Base-by-base conservation (phyloP, 2,888 invertebrate species). In the Oconnorella tubifera region DNA sequence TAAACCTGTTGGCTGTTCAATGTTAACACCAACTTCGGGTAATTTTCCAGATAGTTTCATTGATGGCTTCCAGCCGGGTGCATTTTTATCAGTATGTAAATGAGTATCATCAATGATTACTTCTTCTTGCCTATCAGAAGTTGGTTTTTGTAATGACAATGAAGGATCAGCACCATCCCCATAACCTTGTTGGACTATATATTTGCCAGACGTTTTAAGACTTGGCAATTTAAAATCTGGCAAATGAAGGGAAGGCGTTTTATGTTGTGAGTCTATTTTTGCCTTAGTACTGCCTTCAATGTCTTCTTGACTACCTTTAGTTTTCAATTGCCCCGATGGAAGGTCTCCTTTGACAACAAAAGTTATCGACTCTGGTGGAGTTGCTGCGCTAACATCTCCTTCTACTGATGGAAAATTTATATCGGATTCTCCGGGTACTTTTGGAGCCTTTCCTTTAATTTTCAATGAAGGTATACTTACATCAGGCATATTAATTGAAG, bases 31-130 rank as follows among this genome's bases (percentile, higher is more conserved):
- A 3, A 27, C 19, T 40, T 58, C 14, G 0, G 40, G 10, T 0
- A 28, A 25, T 14, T 58, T 58, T 1, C 40, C 59, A 33, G 32
- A 32, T 40, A 25, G 25, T 28, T 58, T 58, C 23, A n/a, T n/a
- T n/a, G n/a, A n/a, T n/a, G 59, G 59, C 28, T 32, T 33, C 59
- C 59, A 58, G 48, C 14, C n/a, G 6, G 53, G 40, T 10, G 40
- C 14, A 3, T 51, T 61, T 25, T 60, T 53, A 19, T 64, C 49
- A 10, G 60, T 29, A 32, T 64, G 49, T 3, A 60, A 51, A 3
- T 64, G 64, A 32, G 55, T 56, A 49, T 63, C 63, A 51, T 63
- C 56, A 14, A 63, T 56, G 33, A 59, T 48, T 2, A 63, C n/a
- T 31, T 63, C 63, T 25, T 59, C 51, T 51, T 63, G 63, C 33